Evolutionary conservation across 2,888 invertebrate species (phyloP).

Genomic region (Synanthedon andrenaeformis): DNA sequence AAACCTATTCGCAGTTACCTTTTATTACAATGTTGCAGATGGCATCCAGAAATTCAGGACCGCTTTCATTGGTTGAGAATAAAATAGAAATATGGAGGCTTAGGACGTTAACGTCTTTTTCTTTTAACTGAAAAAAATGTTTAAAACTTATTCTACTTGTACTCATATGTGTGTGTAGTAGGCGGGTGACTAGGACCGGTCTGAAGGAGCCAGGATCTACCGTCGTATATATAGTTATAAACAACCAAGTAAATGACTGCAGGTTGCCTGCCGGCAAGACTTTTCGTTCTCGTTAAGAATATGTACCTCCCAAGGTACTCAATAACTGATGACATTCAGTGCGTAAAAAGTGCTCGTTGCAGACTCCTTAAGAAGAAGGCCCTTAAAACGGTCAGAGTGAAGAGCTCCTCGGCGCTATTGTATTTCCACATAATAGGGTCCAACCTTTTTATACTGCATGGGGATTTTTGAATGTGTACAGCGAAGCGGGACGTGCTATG

Average conservation of each 20-base stretch:
- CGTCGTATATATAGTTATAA: too few species aligned
- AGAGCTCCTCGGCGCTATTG: conserved; percentile 30
- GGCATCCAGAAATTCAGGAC: conserved; percentile 32
- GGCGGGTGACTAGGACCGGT: too few species aligned
- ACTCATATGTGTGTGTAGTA: too few species aligned
- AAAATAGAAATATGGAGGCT: not conserved
- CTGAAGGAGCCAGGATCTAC: too few species aligned
- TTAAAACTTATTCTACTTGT: too few species aligned
- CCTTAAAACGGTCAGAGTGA: not conserved
- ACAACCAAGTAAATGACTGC: too few species aligned
- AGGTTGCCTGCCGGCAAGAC: too few species aligned
- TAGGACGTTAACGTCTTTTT: not conserved
- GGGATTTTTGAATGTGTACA: conserved; percentile 36
- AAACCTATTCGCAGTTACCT: conserved; percentile 66
- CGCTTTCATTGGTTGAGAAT: not conserved
- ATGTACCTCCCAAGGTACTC: too few species aligned
- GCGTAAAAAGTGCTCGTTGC: not conserved
- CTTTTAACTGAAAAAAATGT: too few species aligned
- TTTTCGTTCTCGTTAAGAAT: too few species aligned
- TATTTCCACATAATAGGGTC: conserved; percentile 48
- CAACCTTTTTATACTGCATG: conserved; percentile 60
- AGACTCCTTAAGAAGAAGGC: not conserved
- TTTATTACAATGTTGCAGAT: conserved; percentile 66
- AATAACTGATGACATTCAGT: not conserved
- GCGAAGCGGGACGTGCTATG: conserved; percentile 7